Evolutionary conservation across 2,113 vertebrate species (phyloP).

Genomic region (Corythoichthys haematopterus): DNA sequence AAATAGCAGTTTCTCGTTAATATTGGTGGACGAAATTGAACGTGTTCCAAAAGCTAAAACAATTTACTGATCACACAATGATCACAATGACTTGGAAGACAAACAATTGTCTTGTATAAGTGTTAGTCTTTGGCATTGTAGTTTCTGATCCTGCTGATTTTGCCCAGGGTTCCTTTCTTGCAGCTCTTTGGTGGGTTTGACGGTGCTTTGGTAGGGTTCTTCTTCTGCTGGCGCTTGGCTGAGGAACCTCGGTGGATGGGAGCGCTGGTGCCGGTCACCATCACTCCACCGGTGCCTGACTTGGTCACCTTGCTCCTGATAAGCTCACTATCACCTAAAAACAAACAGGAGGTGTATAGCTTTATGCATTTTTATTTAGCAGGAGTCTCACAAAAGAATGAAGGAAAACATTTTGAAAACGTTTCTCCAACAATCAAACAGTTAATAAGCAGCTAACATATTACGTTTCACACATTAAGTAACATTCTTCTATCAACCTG

Average conservation of each 20-base stretch:
- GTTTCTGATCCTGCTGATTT: slow-evolving; percentile 75
- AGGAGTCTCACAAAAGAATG: too few relatives aligned
- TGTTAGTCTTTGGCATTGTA: slow-evolving; percentile 82
- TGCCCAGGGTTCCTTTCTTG: slow-evolving; percentile 12
- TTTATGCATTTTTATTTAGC: not conserved
- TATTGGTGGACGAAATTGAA: too few relatives aligned
- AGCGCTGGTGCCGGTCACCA: slow-evolving; percentile 44
- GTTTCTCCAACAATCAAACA: too few relatives aligned
- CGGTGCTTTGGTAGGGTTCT: slow-evolving; percentile 36
- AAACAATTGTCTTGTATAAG: not conserved
- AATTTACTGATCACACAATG: not conserved
- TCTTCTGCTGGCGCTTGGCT: slow-evolving; percentile 46
- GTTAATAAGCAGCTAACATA: too few relatives aligned
- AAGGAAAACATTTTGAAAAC: too few relatives aligned
- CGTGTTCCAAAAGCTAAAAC: too few relatives aligned
- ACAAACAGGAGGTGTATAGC: slow-evolving; percentile 11
- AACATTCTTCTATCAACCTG: too few relatives aligned
- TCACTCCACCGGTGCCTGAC: slow-evolving; percentile 26
- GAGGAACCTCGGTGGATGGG: slow-evolving; percentile 25
- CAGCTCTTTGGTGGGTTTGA: slow-evolving; percentile 6
- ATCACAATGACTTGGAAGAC: not conserved
- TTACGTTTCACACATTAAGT: too few relatives aligned
- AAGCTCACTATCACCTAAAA: slow-evolving; percentile 14
- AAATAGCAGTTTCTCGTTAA: too few relatives aligned
- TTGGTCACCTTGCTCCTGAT: slow-evolving; percentile 15